These are phyloP conservation scores for Geotrupes spiniger DNA, from an alignment of 2,888 invertebrate species.

Conservation along the genomic window DNA sequence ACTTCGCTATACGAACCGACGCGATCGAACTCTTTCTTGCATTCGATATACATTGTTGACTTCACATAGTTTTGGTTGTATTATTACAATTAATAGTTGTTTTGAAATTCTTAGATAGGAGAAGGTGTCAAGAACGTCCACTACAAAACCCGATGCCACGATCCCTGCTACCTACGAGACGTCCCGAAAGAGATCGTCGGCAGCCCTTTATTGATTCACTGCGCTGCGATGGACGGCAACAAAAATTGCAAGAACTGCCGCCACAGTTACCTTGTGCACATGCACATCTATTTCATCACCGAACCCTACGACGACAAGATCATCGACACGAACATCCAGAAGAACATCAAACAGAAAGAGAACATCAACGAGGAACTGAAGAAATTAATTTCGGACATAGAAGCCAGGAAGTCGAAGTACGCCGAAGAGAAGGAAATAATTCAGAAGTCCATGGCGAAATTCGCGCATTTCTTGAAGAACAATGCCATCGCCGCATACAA, in stretches of 20 bases:
- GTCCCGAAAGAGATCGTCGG: conserved; percentile 39
- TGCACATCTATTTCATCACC: conserved; percentile 42
- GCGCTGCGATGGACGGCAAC: conserved; percentile 33
- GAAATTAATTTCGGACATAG: background rate
- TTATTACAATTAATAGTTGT: background rate
- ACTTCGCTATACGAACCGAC: no score
- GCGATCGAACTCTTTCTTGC: no score
- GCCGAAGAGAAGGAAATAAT: conserved; percentile 35
- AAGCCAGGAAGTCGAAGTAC: background rate
- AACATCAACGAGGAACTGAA: background rate
- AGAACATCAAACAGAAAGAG: conserved; percentile 2
- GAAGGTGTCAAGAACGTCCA: conserved; percentile 34
- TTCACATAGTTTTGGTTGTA: no score
- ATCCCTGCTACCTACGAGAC: conserved; percentile 38
- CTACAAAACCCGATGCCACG: conserved; percentile 40
- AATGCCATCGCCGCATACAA: conserved; percentile 42
- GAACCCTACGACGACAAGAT: conserved; percentile 32
- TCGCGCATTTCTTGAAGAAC: conserved; percentile 41
- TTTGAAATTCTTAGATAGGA: conserved; percentile 27
- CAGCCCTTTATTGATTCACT: conserved; percentile 33
- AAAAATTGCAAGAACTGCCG: conserved; percentile 33
- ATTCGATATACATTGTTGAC: no score
- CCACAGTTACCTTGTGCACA: conserved; percentile 38
- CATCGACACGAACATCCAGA: conserved; percentile 30
- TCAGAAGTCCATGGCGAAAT: conserved; percentile 37